These are phyloP conservation scores for Pipistrellus pygmaeus DNA, from an alignment of 2,797 vertebrate genomes.

Conservation along the genomic window DNA sequence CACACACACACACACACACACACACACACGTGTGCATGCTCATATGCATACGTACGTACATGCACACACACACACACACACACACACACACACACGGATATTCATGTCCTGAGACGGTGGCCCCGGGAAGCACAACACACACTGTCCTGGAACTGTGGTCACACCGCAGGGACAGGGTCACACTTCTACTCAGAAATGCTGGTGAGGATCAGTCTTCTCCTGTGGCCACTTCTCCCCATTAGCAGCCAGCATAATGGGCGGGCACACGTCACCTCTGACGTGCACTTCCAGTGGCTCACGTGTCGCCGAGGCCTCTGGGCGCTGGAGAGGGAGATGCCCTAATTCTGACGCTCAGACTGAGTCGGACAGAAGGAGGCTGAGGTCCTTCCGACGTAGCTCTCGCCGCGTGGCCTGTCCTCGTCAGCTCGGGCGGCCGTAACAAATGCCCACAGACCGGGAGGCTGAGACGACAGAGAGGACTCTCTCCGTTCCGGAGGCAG, in stretches of 20 bases:
- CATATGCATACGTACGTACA: no score
- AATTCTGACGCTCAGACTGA: neutral
- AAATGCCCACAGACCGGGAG: no score
- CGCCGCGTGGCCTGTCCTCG: neutral
- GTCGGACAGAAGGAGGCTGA: neutral
- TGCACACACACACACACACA: no score
- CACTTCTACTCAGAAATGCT: neutral
- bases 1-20: neutral
- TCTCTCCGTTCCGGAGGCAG: neutral
- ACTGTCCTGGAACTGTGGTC: neutral
- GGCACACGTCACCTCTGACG: rapidly evolving
- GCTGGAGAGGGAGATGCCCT: no score
- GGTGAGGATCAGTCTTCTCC: neutral
- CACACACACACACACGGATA: no score
- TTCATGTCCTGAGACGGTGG: rapidly evolving
- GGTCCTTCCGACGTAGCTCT: neutral
- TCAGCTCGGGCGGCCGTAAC: neutral
- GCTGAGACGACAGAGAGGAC: neutral
- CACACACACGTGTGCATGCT: no score
- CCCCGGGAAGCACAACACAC: neutral
- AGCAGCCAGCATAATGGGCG: rapidly evolving
- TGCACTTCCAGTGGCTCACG: neutral
- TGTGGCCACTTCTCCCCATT: neutral
- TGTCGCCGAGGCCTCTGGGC: neutral
- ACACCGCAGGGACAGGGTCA: no score